Conservation (phyloP, 2,888 invertebrate genomes). For the Archaeoteleia sp. region DNA sequence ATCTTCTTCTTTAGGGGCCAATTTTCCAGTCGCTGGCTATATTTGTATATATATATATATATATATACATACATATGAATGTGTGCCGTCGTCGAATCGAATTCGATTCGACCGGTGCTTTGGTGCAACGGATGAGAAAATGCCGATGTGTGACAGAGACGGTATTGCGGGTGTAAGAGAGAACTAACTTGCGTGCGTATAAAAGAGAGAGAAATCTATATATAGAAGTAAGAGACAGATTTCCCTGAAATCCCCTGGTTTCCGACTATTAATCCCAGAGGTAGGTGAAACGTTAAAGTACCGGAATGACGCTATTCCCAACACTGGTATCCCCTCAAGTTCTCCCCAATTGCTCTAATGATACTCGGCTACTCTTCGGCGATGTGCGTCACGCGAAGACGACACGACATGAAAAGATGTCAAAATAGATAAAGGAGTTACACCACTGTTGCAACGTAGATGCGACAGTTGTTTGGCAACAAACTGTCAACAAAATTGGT, state of each 20-base stretch:
- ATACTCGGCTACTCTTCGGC: slow-evolving; percentile 29
- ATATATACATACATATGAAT: slow-evolving; percentile 2
- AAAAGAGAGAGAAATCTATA: too few relatives aligned
- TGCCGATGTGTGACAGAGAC: too few relatives aligned
- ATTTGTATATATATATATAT: slow-evolving; percentile 11
- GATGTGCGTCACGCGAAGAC: slow-evolving; percentile 18
- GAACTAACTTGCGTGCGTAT: too few relatives aligned
- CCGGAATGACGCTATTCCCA: slow-evolving; percentile 22
- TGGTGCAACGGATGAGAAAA: too few relatives aligned
- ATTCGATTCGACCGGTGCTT: slow-evolving; percentile 16
- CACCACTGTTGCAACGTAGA: too few relatives aligned
- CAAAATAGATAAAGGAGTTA: too few relatives aligned
- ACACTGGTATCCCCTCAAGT: slow-evolving; percentile 37
- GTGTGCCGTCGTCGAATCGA: slow-evolving; percentile 30
- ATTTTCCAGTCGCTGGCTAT: slow-evolving; percentile 34
- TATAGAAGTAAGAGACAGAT: too few relatives aligned
- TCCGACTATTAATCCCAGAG: slow-evolving; percentile 40
- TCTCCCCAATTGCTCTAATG: slow-evolving; percentile 41
- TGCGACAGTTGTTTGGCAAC: too few relatives aligned
- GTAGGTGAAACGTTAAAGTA: slow-evolving; percentile 27
- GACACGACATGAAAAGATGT: not conserved
- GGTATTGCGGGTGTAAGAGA: too few relatives aligned
- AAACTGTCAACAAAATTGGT: too few relatives aligned
- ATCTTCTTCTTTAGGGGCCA: slow-evolving; percentile 37
- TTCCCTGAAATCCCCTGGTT: too few relatives aligned